Base-by-base conservation (phyloP, 2,113 vertebrate species). In the Psittacus erithacus region DNA sequence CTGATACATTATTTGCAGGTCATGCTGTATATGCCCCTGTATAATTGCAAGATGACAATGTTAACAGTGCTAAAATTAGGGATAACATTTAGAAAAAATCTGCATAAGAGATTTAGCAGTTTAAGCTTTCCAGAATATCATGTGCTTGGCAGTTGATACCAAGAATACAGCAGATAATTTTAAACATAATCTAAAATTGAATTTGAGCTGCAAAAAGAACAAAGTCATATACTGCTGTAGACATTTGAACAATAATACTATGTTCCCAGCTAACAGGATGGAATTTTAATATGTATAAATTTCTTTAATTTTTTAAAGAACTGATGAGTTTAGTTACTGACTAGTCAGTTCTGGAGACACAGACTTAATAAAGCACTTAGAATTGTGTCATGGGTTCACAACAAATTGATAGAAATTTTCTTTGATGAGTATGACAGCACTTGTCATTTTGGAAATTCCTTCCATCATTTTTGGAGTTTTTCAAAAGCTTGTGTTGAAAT, bases 1-100 rank as follows among this genome's bases (percentile, higher is more conserved):
- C 95, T 92, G 93, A 94, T 79, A 64, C 63, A 95, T 97, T 97
- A 96, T 97, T 97, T 97, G 91, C 93, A 96, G 97, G 96, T 97
- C 96, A 98, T 82, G 65, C 86, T 83, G 82, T 93, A 96, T 92
- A 94, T 97, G 88, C 52, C 96, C 76, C 83, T 86, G 39, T 93
- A 92, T 97, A 97, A 96, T 65, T 96, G 80, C 70, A 94, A 89
- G 73, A 95, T 84, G 83, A 64, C 81, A 96, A 86, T 73, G 52
- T 92, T 93, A 97, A 81, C 35, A 55, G 68, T 71, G 80, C 78
- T 96, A 96, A 97, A 97, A 95, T 94, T 96, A 96, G 64, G 9
- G 31, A 91, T 84, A 95, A 92, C 78, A 88, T 93, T 96, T 90
- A 64, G 17, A 0, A 41, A 85, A 85, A 55, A 17, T 10, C 55